Evolutionary conservation across 2,113 vertebrate species (phyloP), one percentile per base, ranked within the genome.

Genomic region (Todiramphus saurophagus): DNA sequence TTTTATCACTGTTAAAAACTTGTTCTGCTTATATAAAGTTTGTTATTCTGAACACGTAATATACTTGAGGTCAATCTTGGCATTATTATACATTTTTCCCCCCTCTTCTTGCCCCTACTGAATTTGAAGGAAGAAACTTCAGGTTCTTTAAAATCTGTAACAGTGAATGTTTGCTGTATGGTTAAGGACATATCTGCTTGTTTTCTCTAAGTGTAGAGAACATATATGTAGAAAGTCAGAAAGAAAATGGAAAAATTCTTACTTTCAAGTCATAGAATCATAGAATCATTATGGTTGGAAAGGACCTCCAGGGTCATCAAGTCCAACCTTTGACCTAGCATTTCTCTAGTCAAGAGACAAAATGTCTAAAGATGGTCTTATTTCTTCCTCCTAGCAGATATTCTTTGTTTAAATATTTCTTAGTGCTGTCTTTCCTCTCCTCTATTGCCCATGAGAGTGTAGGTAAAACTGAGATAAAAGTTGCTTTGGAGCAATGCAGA

Each of bases 1-100:
- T 92, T 87, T 64, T 94, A 94, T 95, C 43, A 55, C 60, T 69
- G 76, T 41, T 94, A 80, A 89, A 88, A 12, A 21, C 8, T 60
- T 25, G 15, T 91, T 78, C 16, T 95, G 17, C 50, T 51, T 51
- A 51, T 25, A 51, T 51, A 37, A 15, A 72, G 20, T 73, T 79
- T 90, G 46, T 91, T 89, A 80, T 87, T 90, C 83, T 86, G 37
- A 93, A 73, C 43, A 27, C 15, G 5, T 58, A 39, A 58, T 75
- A 14, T 79, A 70, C 64, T 56, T 83, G 62, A 89, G 21, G 33
- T 67, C 77, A 94, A 51, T 55, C 58, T 91, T 90, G 35, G 20
- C 48, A 55, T 3, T 44, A 25, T 28, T 27, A 9, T 8, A 11
- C 17, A 17, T 35, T 2, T 75, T 48, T 10, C 8, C 56, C 15